Base-by-base conservation (phyloP, 2,888 invertebrate species). In the Leucozona laternaria region DNA sequence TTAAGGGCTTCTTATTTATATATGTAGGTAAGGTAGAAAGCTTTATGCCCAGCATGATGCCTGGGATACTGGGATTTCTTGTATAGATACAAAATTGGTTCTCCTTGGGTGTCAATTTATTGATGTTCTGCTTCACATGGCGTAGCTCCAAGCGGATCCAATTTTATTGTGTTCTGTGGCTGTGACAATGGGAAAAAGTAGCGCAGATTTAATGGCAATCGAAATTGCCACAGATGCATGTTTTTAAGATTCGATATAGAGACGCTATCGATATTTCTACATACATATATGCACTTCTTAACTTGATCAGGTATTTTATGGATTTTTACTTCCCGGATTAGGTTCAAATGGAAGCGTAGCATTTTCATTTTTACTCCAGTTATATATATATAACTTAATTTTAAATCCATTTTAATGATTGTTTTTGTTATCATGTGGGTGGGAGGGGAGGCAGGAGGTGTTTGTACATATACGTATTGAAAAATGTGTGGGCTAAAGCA, bases 71-170 rank as follows among this genome's bases (percentile, higher is more conserved):
- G 31, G 48, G 48, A 48, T 34, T 40, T 68, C 68, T 48, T 53
- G n/a, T 28, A 28, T 31, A 6, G 31, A 64, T 37, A 66, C 37
- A 20, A 82, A 37, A 82, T 78, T 60, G 57, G 66, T 66, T 73
- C 78, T 58, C 78, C 31, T 66, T 73, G 82, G 78, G 82, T 78
- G 78, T 72, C 82, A 71, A 55, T 70, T 68, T 60, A 70, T 81
- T 62, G 80, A 68, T 17, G 55, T 62, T 70, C 57, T 77, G 58
- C 55, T 64, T 57, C 50, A 40, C 20, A 43, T 17, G 28, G 43
- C 15, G 53, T 25, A 48, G 58, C n/a, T 70, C 13, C 31, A 60
- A 71, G 11, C 58, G 45, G 66, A 66, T 57, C 64, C 57, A 64
- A 72, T 72, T 79, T 43, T 28, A 60, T 66, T 75, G 53, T 68